Base-by-base conservation (phyloP, 2,113 vertebrate genomes). In the Hystrix cristata region DNA sequence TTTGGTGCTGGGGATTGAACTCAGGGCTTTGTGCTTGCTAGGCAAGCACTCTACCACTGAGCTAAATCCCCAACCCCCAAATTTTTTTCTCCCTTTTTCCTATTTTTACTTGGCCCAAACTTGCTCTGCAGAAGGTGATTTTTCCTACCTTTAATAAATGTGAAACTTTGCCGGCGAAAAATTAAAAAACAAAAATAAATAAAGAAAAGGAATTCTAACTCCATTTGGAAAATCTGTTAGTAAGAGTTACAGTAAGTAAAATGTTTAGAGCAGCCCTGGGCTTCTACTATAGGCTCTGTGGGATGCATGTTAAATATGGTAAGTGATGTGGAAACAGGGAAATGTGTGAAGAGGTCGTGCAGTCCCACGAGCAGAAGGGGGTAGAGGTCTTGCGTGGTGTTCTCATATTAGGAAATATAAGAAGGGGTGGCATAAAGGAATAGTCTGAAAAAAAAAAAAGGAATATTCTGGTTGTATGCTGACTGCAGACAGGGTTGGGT, bases 381-480 rank as follows among this genome's bases (percentile, higher is more conserved):
- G 7, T 18, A 21, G 71, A 59, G 51, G 31, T 57, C 38, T 38
- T 59, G 65, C 43, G n/a, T 6, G 0, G 29, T 48, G 38, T 51
- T 11, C 29, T 53, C 16, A 3, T 0, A 0, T 9, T 72, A 62
- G 19, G 78, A n/a, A 62, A 27, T n/a, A 13, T 9, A 1, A 55
- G 82, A 27, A 76, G 48, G 27, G 7, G 83, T 51, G 4, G 1
- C 62, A 55, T 27, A 15, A 23, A 11, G 53, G 21, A 67, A 31
- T 27, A 10, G 14, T 15, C 57, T 67, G 65, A 38, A 38, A 38
- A 38, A 38, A 38, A 38, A 38, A 38, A 15, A 23, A 11, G 53
- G 21, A 67, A 31, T 27, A 10, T 19, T 15, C 57, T 67, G 65
- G 76, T 48, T 8, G 14, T 9, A 3, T 34, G 55, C 64, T 67